Conservation (phyloP, 2,888 invertebrate species). For the Lomographa bimaculata region DNA sequence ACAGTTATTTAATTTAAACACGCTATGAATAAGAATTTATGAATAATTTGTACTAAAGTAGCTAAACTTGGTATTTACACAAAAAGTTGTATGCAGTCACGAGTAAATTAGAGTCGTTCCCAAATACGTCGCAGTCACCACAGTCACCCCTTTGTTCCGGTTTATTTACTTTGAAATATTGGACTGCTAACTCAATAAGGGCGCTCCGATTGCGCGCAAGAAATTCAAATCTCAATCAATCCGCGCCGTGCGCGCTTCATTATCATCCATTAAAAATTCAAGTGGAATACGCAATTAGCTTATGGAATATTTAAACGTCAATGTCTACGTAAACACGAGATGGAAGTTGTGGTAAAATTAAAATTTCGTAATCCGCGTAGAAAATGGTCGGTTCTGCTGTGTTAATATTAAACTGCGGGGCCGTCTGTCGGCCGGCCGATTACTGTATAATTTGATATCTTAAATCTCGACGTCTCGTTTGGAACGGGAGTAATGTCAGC, state of each 20-base stretch:
- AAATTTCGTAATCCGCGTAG: constrained; percentile 68
- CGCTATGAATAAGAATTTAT: constrained; percentile 20
- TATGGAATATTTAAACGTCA: constrained; percentile 75
- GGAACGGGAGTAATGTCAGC: constrained; percentile 60
- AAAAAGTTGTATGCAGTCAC: constrained; percentile 51
- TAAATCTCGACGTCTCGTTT: constrained; percentile 65
- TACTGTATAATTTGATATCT: constrained; percentile 78
- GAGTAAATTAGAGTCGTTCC: constrained; percentile 40
- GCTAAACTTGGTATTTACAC: constrained; percentile 42
- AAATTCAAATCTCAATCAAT: constrained; percentile 80
- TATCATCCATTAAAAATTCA: constrained; percentile 79
- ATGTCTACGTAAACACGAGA: constrained; percentile 70
- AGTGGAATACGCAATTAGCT: constrained; percentile 72
- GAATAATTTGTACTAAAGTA: constrained; percentile 22
- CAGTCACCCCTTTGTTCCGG: constrained; percentile 52
- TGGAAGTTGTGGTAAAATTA: constrained; percentile 70
- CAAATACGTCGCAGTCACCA: constrained; percentile 37
- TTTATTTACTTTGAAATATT: constrained; percentile 74
- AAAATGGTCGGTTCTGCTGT: constrained; percentile 69
- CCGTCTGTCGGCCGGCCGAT: constrained; percentile 62
- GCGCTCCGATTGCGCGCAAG: constrained; percentile 67
- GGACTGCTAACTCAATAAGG: constrained; percentile 70
- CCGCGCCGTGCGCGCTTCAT: constrained; percentile 61
- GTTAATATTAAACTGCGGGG: constrained; percentile 70
- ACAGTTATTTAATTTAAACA: constrained; percentile 26